A percentile compares a stretch with the other conserved stretches of the same genome.
These are phyloP conservation scores for Acrobasis suavella DNA, from an alignment of 2,888 invertebrate species.

Conservation along the genomic window DNA sequence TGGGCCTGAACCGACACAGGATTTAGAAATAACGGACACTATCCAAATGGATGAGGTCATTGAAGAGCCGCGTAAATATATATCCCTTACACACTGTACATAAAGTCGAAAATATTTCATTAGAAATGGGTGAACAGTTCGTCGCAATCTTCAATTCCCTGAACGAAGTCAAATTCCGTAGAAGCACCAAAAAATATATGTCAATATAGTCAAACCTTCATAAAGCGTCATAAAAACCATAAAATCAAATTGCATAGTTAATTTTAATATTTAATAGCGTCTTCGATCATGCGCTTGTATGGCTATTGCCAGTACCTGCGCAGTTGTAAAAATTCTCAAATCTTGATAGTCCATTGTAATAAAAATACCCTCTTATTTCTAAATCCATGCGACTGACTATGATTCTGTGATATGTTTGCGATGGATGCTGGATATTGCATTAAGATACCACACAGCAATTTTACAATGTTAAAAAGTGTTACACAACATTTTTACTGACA, in stretches of 20 bases:
- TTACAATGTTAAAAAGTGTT: too few relatives aligned
- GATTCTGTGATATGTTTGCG: constrained; percentile 9
- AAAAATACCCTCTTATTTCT: constrained; percentile 8
- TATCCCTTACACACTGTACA: too few relatives aligned
- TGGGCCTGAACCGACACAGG: background rate
- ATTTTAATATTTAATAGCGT: too few relatives aligned
- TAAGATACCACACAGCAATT: background rate
- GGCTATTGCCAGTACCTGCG: background rate
- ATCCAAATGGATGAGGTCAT: background rate
- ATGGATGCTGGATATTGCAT: constrained; percentile 30
- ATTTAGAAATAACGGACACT: constrained; percentile 13
- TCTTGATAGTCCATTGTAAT: background rate
- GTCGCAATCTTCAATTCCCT: too few relatives aligned
- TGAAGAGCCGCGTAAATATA: too few relatives aligned
- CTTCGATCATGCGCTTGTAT: background rate
- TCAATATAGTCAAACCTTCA: background rate
- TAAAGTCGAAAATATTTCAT: too few relatives aligned
- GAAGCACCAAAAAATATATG: constrained; percentile 9
- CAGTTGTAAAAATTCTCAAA: background rate
- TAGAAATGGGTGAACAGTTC: too few relatives aligned
- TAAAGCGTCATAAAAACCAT: too few relatives aligned
- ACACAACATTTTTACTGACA: too few relatives aligned
- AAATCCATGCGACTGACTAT: constrained; percentile 8
- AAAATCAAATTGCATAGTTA: too few relatives aligned
- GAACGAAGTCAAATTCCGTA: background rate